phyloP scores from a whole-genome alignment of 2,797 vertebrate genomes.

The Phalloptychus januarius region DNA sequence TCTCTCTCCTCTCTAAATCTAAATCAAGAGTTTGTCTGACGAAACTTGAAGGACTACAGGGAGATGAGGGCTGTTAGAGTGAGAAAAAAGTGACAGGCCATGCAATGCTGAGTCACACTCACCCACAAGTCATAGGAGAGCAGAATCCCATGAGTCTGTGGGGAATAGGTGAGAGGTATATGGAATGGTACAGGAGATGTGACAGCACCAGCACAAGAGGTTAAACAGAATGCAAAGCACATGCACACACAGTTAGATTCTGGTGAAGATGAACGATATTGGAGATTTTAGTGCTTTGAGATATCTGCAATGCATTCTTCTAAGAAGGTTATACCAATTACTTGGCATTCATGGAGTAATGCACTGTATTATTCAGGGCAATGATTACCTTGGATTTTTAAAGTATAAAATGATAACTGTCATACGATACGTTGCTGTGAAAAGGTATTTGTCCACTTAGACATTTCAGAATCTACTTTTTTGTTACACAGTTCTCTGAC shows the following conservation, averaged over 20 bases:
- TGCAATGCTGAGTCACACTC: slow-evolving; percentile 79
- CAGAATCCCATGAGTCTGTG: slow-evolving; percentile 84
- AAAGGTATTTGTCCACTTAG: not conserved
- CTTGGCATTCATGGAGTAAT: not conserved
- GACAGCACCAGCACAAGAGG: slow-evolving; percentile 49
- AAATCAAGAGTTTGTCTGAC: slow-evolving; percentile 33
- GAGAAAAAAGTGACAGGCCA: slow-evolving; percentile 50
- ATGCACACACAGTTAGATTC: slow-evolving; percentile 21
- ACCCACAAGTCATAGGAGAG: slow-evolving; percentile 83
- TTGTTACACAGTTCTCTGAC: not conserved
- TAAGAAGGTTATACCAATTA: not conserved
- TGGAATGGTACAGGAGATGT: slow-evolving; percentile 58
- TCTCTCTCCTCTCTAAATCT: slow-evolving; percentile 14
- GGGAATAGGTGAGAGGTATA: slow-evolving; percentile 62
- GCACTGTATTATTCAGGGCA: not conserved
- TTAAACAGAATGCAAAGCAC: slow-evolving; percentile 43
- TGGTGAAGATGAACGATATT: slow-evolving; percentile 17
- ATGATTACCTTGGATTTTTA: not conserved
- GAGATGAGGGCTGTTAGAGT: slow-evolving; percentile 31
- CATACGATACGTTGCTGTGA: not conserved
- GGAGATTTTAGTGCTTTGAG: not conserved
- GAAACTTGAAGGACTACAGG: slow-evolving; percentile 21
- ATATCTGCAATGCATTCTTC: not conserved
- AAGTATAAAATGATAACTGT: not conserved
- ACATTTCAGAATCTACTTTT: not conserved